Evolutionary conservation across 2,797 vertebrate species (phyloP), one percentile per base, ranked within the genome.

Genomic region (Pristis pectinata): DNA sequence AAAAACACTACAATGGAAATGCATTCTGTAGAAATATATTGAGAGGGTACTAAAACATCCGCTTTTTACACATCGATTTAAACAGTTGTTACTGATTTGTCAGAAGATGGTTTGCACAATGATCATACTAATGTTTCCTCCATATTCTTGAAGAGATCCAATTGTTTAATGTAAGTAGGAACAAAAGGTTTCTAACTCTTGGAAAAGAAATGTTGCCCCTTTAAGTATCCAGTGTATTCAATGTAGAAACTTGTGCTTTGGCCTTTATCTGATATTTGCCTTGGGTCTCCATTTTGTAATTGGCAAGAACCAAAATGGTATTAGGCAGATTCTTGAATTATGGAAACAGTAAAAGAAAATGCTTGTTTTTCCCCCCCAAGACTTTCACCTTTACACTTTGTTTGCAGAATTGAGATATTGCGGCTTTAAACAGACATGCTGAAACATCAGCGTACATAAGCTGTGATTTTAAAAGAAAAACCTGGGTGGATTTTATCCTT

Each of bases 1-100:
- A n/a, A 91, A 53, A 93, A 93, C 92, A 93, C 70, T 49, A 93
- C 67, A 76, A 94, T 53, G 8, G 61, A 91, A 91, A 67, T 76
- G 70, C 64, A 74, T 74, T 56, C 61, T 76, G 44, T 76, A 94
- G 64, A 49, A 67, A 76, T 94, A 74, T 70, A 53, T 56, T 76
- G 70, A 94, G 10, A 22, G 6, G 49, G 64, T 93, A 67, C 41
- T 93, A 34, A 67, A 80, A 89, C 70, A 74, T 94, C 70, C 41
- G n/a, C 70, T 8, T 74, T 27, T 93, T 44, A 93, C 11, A 72
- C 61, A 72, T n/a, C 34, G 49, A 74, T 72, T 94, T 44, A 56
- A 17, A 49, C 41, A 72, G 22, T 61, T 89, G 92, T 93, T 72
- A 41, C 92, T 93, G 64, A 74, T 74, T 49, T 72, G 27, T 34